Conservation (phyloP, 1,140 invertebrate genomes). For the Pseudomyrmex gracilis region DNA sequence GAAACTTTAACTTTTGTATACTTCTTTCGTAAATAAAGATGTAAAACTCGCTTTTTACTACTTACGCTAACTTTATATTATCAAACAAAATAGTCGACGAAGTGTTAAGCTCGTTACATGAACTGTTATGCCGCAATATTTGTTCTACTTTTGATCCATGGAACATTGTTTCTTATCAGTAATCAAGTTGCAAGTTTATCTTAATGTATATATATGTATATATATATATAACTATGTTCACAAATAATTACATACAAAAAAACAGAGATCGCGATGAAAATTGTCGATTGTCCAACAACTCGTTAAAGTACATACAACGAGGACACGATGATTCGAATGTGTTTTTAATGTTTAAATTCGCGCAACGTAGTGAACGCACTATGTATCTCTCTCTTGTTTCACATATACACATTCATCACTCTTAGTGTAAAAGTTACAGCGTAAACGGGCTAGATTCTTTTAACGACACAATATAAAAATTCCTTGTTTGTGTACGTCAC, state of each 20-base stretch:
- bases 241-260: slow-evolving; percentile 24
- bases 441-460: slow-evolving; percentile 21
- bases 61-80: background rate
- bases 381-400: slow-evolving; percentile 29
- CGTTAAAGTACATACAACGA: slow-evolving; percentile 26
- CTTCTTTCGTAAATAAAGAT: too few relatives aligned
- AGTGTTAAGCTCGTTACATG: slow-evolving; percentile 27
- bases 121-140: slow-evolving; percentile 5
- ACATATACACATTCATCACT: slow-evolving; percentile 33
- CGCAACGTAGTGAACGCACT: slow-evolving; percentile 48
- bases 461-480: slow-evolving; percentile 51
- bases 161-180: slow-evolving; percentile 11
- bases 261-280: slow-evolving; percentile 1
- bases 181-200: background rate
- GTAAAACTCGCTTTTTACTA: background rate
- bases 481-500: slow-evolving; percentile 26
- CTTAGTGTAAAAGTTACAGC: slow-evolving; percentile 43
- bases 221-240: slow-evolving; percentile 1
- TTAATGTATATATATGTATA: too few relatives aligned
- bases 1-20: slow-evolving; percentile 8
- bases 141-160: slow-evolving; percentile 15
- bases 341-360: slow-evolving; percentile 27
- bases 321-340: slow-evolving; percentile 30
- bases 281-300: slow-evolving; percentile 52
- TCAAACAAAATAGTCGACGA: slow-evolving; percentile 1